Conservation (phyloP, 2,888 invertebrate species). For the Amiota mariae region DNA sequence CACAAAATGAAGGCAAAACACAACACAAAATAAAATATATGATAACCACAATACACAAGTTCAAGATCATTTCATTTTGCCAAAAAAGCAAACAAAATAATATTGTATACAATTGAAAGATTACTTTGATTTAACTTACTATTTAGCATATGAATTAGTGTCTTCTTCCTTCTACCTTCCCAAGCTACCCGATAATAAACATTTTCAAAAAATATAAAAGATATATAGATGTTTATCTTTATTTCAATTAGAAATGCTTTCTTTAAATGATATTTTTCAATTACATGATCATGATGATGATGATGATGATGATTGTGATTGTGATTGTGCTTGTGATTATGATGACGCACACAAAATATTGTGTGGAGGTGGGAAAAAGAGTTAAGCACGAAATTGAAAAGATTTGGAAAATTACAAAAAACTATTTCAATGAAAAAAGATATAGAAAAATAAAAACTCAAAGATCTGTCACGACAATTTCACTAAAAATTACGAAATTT, state of each 20-base stretch:
- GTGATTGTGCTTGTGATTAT: no score
- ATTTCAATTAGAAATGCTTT: constrained; percentile 14
- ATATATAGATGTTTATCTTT: not conserved
- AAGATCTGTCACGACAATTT: constrained; percentile 60
- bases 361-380: no score
- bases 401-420: not conserved
- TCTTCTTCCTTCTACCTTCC: not conserved
- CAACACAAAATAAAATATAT: no score
- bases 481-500: constrained; percentile 51
- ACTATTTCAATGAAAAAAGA: not conserved
- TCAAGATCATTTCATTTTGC: constrained; percentile 4
- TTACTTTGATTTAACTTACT: not conserved
- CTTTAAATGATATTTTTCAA: not conserved
- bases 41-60: constrained; percentile 14
- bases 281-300: no score
- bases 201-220: not conserved
- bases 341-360: no score
- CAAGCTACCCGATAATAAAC: not conserved
- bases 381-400: no score
- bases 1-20: no score
- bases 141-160: not conserved
- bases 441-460: constrained; percentile 35
- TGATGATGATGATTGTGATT: no score
- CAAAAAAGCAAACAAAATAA: constrained; percentile 1
- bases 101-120: constrained; percentile 9